These are phyloP conservation scores for Alaudala cheleensis DNA, from an alignment of 2,113 vertebrate species.

Conservation along the genomic window DNA sequence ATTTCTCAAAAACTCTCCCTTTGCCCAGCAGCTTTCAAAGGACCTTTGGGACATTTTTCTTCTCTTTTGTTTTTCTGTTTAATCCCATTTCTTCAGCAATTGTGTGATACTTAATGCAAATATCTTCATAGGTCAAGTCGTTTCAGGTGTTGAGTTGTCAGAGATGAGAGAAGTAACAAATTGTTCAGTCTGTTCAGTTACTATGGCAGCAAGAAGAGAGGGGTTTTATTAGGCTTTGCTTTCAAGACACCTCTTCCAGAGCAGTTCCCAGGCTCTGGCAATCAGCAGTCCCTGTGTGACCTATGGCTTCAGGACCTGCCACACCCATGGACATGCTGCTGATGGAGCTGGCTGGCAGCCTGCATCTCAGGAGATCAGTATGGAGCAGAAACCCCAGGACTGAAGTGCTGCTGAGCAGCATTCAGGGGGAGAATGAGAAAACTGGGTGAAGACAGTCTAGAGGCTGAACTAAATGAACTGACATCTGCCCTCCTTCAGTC, in stretches of 20 bases:
- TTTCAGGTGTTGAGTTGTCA: neutral
- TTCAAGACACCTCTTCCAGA: neutral
- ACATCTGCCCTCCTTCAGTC: neutral
- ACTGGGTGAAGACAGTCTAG: neutral
- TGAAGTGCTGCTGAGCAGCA: neutral
- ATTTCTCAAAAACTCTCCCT: neutral
- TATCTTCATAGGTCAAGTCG: constrained; percentile 12
- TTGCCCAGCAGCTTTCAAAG: neutral
- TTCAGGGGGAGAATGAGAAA: neutral
- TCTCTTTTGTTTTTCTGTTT: neutral
- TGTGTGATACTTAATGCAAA: neutral
- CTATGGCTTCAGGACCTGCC: neutral
- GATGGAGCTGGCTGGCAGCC: neutral
- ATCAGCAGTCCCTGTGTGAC: neutral
- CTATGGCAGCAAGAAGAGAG: constrained; percentile 35
- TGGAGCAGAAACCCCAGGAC: neutral
- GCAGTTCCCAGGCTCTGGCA: neutral
- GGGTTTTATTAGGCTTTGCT: neutral
- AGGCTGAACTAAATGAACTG: neutral
- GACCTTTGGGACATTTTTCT: neutral
- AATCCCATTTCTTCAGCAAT: neutral
- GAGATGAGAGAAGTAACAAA: neutral
- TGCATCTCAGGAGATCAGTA: neutral
- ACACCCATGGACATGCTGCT: accelerated
- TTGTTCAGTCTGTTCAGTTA: constrained; percentile 29